Evolutionary conservation across 2,113 vertebrate species (phyloP), one percentile per base, ranked within the genome.

Genomic region (Limanda limanda): DNA sequence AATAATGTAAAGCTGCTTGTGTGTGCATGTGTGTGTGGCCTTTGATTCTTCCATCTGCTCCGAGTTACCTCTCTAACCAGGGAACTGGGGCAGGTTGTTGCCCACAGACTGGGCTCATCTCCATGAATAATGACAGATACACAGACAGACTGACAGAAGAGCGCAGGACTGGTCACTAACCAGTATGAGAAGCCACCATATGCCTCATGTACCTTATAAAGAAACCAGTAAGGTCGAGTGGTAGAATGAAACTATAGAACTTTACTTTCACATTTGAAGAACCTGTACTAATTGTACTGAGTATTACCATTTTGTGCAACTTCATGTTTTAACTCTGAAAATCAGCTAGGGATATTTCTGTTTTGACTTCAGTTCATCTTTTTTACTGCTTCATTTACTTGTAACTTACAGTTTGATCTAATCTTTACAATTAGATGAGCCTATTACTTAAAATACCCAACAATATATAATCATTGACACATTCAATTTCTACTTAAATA

Each of bases 31-130:
- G 54, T 70, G 74, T 69, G 25, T 65, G 78, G 74, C 75, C 75
- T 88, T 77, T 86, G 83, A 83, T 82, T 81, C 45, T 35, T 79
- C 88, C 90, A 91, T 90, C 88, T 92, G 90, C 77, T 89, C 18
- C 56, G 65, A 59, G 58, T 68, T 78, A 35, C 14, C 51, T 54
- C 51, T 8, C 20, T 54, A 10, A 54, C 20, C 51, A 54, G 51
- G 51, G 20, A 90, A 83, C 48, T 85, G 69, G 89, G 82, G 57
- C 82, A 86, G 79, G 65, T 84, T 52, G 20, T 52, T 54, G 20
- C 51, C 51, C 51, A 54, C 20, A 51, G 51, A n/a, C 20, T 54
- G 51, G 18, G 51, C 20, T 20, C 48, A 51, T 17, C 48, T 20
- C 48, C 18, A 51, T 51, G 18, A 20, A 51, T 51, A 51, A 51